Base-by-base conservation (phyloP, 2,797 vertebrate species). In the Rhinella marina region DNA sequence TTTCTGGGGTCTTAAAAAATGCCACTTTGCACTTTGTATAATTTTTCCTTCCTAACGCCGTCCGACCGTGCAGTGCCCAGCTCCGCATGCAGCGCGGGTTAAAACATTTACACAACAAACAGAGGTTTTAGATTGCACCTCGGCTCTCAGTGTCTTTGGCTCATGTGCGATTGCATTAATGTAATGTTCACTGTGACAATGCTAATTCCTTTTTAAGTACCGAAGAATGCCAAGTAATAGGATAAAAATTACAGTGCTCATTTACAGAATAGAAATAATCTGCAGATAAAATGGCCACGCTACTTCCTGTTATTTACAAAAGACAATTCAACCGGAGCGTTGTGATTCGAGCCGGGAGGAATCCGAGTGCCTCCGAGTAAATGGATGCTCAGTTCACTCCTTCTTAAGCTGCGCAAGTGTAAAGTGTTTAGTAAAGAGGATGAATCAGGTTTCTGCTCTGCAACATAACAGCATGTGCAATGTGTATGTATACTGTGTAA, bases 131-230 rank as follows among this genome's bases (percentile, higher is more conserved):
- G 9, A 84, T 84, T 84, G 56, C 82, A 84, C 62, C 79, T 81
- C 48, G n/a, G 29, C 61, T 61, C 82, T 75, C 66, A 75, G 57
- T 29, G 29, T 84, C 68, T 61, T 41, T 14, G 72, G 70, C 82
- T 84, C 57, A 76, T 84, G 82, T 84, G 82, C 27, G 82, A 84
- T 73, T 84, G 68, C 73, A 84, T 75, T 56, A 75, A 61, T 82
- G 81, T 84, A 84, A 75, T 84, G 82, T 84, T 84, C 82, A 84
- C 82, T 84, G 82, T 84, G 82, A 84, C 82, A 84, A 84, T 84
- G 70, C 54, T 84, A 84, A 84, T 84, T 84, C 82, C 82, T 76
- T 61, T 57, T 57, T 84, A 84, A 75, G 82, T 84, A 50, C 21
- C 50, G 56, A 76, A 84, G 82, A 84, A 84, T 84, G 82, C 82